Conservation (phyloP, 2,113 vertebrate species). For the Acanthochromis polyacanthus region DNA sequence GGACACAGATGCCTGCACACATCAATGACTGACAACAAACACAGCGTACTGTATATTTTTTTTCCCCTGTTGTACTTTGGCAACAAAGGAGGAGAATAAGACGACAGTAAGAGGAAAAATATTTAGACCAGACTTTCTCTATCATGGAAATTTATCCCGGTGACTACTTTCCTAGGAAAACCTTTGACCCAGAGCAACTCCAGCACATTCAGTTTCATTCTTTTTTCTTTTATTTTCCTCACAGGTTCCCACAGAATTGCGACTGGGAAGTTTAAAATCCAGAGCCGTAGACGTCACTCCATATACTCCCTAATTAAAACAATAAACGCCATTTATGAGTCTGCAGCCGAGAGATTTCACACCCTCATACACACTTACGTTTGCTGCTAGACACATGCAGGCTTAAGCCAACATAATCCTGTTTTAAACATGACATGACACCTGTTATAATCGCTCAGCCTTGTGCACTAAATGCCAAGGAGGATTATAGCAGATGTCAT, state of each 20-base stretch:
- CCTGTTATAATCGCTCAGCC: constrained; percentile 73
- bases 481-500: constrained; percentile 74
- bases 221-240: constrained; percentile 7
- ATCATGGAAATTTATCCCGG: not conserved
- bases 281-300: constrained; percentile 33
- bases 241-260: constrained; percentile 16
- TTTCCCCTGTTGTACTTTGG: constrained; percentile 27
- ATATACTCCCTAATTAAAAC: constrained; percentile 54
- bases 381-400: constrained; percentile 47
- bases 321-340: constrained; percentile 65
- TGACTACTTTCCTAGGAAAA: not conserved
- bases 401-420: constrained; percentile 65
- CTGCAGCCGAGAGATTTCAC: constrained; percentile 50
- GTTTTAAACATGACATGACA: constrained; percentile 75
- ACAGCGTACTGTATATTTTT: constrained; percentile 26
- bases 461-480: constrained; percentile 66
- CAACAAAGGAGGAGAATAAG: not conserved
- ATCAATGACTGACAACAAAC: constrained; percentile 34
- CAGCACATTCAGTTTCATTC: not conserved
- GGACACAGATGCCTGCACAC: constrained; percentile 22
- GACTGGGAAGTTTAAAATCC: constrained; percentile 21
- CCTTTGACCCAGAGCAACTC: constrained; percentile 13
- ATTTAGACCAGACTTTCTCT: not conserved
- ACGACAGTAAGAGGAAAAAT: not conserved
- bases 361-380: constrained; percentile 36